Percentiles rank a stretch among this genome's conserved stretches.
These are phyloP conservation scores for Craterocephalus amniculus DNA, from an alignment of 2,797 vertebrate genomes.

Conservation along the genomic window DNA sequence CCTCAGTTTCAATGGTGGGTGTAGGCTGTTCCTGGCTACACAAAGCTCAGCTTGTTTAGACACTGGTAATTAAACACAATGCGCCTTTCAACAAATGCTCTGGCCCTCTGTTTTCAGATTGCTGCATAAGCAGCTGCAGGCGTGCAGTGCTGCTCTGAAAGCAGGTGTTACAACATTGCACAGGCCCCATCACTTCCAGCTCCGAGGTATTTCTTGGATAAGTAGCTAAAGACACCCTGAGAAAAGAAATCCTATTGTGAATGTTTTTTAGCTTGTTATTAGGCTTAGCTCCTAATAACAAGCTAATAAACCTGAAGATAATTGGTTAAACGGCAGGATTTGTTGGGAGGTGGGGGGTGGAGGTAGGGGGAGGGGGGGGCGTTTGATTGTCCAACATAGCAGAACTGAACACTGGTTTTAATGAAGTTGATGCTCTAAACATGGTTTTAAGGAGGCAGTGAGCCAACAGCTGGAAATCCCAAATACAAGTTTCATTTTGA, in stretches of 20 bases:
- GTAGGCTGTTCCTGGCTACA: conserved; percentile 52
- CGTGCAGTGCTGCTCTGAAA: conserved; percentile 6
- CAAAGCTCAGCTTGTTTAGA: conserved; percentile 78
- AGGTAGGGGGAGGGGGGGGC: conserved; percentile 2
- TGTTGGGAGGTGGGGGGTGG: conserved; percentile 13
- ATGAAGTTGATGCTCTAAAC: background rate
- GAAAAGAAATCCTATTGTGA: conserved; percentile 54
- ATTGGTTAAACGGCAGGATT: conserved; percentile 21
- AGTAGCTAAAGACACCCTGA: conserved; percentile 57
- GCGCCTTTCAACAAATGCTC: conserved; percentile 66
- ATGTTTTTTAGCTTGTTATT: conserved; percentile 33
- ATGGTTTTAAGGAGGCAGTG: background rate
- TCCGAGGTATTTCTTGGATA: conserved; percentile 54
- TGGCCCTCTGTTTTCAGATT: conserved; percentile 32
- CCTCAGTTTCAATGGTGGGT: conserved; percentile 51
- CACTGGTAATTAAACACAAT: conserved; percentile 71
- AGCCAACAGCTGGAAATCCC: conserved; percentile 12
- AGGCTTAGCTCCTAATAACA: conserved; percentile 58
- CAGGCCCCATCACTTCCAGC: conserved; percentile 27
- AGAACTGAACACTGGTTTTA: conserved; percentile 24
- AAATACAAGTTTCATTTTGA: conserved; percentile 32
- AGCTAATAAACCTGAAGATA: conserved; percentile 51
- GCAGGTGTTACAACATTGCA: conserved; percentile 46
- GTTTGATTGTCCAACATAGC: conserved; percentile 17
- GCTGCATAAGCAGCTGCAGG: conserved; percentile 31